phyloP scores from a whole-genome alignment of 1,140 invertebrate species.

The Neodiprion fabricii region DNA sequence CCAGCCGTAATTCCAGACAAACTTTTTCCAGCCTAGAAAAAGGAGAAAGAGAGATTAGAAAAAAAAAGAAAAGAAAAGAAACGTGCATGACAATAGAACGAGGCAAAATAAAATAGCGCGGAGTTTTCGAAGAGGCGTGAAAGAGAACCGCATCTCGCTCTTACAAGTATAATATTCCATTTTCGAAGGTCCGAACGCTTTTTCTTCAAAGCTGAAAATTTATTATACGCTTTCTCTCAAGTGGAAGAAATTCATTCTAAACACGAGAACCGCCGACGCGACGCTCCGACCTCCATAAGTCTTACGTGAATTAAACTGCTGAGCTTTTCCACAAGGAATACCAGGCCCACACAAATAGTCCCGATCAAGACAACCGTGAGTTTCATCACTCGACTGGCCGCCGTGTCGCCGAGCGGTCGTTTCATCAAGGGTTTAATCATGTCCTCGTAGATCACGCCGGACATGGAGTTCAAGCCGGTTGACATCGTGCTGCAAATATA shows the following conservation, averaged over 20 bases:
- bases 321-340: conserved; percentile 75
- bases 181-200: no score
- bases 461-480: conserved; percentile 80
- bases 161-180: no score
- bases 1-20: conserved; percentile 74
- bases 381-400: conserved; percentile 74
- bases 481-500: conserved; percentile 74
- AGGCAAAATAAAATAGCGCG: no score
- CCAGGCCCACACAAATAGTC: conserved; percentile 67
- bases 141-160: no score
- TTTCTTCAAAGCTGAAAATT: no score
- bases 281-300: neutral
- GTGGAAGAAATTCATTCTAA: no score
- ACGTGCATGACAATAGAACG: neutral
- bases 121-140: no score
- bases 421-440: conserved; percentile 72
- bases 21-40: conserved; percentile 67
- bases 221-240: no score
- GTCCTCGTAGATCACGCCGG: conserved; percentile 83
- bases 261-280: no score
- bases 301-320: conserved; percentile 69
- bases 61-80: neutral
- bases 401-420: conserved; percentile 66
- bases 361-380: conserved; percentile 71
- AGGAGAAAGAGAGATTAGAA: neutral